Percentiles rank a stretch among this genome's conserved stretches.
These are phyloP conservation scores for Metopolophium dirhodum DNA, from an alignment of 1,140 invertebrate species.

Conservation along the genomic window DNA sequence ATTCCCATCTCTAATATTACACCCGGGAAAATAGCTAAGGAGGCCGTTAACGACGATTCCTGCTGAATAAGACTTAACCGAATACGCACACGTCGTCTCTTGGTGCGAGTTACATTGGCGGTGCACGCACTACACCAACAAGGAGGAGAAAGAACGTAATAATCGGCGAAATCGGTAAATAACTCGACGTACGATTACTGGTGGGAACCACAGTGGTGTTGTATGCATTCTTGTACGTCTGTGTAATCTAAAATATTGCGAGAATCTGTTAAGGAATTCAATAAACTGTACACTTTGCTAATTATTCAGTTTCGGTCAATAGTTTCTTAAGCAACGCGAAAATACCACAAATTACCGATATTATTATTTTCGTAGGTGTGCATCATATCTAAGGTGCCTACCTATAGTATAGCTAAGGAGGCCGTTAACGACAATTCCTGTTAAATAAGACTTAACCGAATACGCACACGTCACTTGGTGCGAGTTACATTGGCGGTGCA, in stretches of 20 bases:
- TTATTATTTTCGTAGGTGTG: too few species aligned
- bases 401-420: background rate
- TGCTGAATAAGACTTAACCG: background rate
- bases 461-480: background rate
- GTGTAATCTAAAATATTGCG: background rate
- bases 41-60: background rate
- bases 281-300: background rate
- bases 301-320: background rate
- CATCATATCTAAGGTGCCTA: too few species aligned
- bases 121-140: background rate
- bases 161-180: background rate
- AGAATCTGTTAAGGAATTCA: background rate
- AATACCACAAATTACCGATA: too few species aligned
- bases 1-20: constrained; percentile 20
- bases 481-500: background rate
- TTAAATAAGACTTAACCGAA: background rate
- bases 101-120: background rate
- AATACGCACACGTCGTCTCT: background rate
- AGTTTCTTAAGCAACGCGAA: background rate
- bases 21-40: background rate
- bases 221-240: background rate
- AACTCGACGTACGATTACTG: background rate
- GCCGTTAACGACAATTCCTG: background rate
- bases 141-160: background rate
- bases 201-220: too few species aligned